phyloP scores from a whole-genome alignment of 2,888 invertebrate species.

The Leptarthrus brevirostris region DNA sequence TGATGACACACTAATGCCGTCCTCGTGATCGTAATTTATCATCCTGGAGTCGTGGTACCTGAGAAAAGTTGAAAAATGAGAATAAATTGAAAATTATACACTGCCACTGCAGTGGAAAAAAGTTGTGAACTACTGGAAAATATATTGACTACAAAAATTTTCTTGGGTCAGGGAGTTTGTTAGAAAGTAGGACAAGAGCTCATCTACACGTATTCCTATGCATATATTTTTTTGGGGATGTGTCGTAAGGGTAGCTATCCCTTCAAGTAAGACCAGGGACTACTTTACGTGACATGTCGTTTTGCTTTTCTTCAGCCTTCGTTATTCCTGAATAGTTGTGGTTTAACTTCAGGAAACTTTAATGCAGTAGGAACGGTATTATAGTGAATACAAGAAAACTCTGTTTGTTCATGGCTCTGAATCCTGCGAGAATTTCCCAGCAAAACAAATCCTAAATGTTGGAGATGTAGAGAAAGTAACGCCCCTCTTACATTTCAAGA shows the following conservation, averaged over 20 bases:
- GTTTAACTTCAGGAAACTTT: neutral
- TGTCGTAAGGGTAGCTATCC: neutral
- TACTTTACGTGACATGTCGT: neutral
- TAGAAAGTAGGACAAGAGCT: neutral
- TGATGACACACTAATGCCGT: constrained; percentile 71
- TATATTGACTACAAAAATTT: neutral
- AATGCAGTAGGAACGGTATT: neutral
- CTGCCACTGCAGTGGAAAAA: neutral
- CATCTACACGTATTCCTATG: neutral
- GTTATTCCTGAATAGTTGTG: neutral
- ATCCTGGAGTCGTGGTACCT: constrained; percentile 81
- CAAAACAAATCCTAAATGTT: constrained; percentile 14
- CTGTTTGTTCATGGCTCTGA: constrained; percentile 9
- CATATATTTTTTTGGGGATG: neutral
- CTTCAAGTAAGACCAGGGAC: neutral
- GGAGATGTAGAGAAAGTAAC: constrained; percentile 7
- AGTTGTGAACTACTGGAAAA: neutral
- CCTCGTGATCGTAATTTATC: constrained; percentile 81
- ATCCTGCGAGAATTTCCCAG: constrained; percentile 13
- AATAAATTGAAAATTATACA: neutral
- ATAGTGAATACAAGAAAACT: neutral
- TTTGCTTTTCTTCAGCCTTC: neutral
- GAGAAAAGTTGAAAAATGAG: constrained; percentile 7
- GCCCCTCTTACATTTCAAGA: constrained; percentile 28
- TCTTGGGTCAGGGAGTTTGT: neutral